Conservation (phyloP, 2,113 vertebrate genomes). For the Talpa occidentalis region DNA sequence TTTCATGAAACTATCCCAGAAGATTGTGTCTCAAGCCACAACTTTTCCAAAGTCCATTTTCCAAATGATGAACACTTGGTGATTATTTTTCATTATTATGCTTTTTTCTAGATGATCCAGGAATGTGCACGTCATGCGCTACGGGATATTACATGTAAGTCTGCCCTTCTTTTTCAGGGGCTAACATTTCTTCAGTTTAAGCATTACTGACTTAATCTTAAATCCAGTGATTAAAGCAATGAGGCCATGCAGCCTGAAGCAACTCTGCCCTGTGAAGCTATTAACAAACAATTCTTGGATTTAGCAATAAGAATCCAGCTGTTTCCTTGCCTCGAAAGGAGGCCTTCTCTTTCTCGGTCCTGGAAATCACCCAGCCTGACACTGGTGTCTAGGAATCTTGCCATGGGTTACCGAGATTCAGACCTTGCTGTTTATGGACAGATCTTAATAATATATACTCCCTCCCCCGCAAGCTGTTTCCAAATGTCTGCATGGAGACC, state of each 20-base stretch:
- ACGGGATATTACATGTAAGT: constrained; percentile 95
- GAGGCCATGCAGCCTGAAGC: constrained; percentile 43
- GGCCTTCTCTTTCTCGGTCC: constrained; percentile 57
- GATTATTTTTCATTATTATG: constrained; percentile 57
- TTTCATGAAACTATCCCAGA: constrained; percentile 18
- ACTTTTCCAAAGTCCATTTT: constrained; percentile 48
- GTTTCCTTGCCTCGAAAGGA: constrained; percentile 71
- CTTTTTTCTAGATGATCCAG: constrained; percentile 92
- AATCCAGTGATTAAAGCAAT: constrained; percentile 62
- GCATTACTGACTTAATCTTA: constrained; percentile 61
- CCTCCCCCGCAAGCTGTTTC: neutral
- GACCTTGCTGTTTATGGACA: constrained; percentile 40
- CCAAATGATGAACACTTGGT: constrained; percentile 27
- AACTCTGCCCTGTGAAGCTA: constrained; percentile 53
- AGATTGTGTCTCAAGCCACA: constrained; percentile 30
- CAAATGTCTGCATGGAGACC: constrained; percentile 25
- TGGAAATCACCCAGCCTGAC: constrained; percentile 71
- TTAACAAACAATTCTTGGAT: constrained; percentile 64
- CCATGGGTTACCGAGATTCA: constrained; percentile 65
- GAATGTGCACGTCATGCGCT: constrained; percentile 90
- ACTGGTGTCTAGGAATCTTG: constrained; percentile 72
- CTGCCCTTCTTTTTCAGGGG: neutral
- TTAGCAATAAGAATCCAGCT: constrained; percentile 68
- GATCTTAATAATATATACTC: constrained; percentile 6
- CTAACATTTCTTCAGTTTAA: constrained; percentile 65